Evolutionary conservation across 2,797 vertebrate species (phyloP), one percentile per base, ranked within the genome.

Genomic region (Falco columbarius): DNA sequence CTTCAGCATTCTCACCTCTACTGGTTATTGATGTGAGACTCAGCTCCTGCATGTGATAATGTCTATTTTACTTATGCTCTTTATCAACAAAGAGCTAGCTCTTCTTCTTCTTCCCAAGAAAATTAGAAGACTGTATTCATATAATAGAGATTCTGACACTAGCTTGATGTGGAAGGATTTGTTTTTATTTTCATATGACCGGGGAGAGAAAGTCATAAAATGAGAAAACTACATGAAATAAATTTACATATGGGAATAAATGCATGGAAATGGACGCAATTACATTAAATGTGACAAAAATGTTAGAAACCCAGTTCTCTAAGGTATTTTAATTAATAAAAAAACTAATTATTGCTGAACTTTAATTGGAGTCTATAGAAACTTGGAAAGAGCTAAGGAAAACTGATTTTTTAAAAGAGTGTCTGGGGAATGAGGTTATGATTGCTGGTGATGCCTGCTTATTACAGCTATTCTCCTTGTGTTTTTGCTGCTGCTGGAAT

Each of bases 281-380:
- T 95, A 83, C 38, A 75, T 95, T 92, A 94, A 91, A 83, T 20
- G 15, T 86, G 77, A 92, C 70, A 94, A 86, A 95, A 93, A 84
- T 86, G 67, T 81, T 70, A 61, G 55, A 34, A 88, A 93, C 92
- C 77, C 42, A 3, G 70, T 95, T 96, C 70, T 75, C 59, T 74
- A 67, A 83, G 66, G 66, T 91, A 95, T 92, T 97, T 97, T 97
- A 98, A 97, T 98, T 98, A 97, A 96, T 97, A 84, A 97, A 97
- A 97, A 27, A 4, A 20, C 67, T 94, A 93, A 95, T 92, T 96
- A 90, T 90, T 95, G 75, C 91, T 89, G 65, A 95, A 83, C 54
- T 89, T 62, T 96, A 97, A 97, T 86, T 97, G 93, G 88, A 95
- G 77, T 95, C 95, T 97, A 65, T 96, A 90, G 75, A 91, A 89